phyloP scores from a whole-genome alignment of 2,797 vertebrate genomes.

The Gobionotothen gibberifrons region DNA sequence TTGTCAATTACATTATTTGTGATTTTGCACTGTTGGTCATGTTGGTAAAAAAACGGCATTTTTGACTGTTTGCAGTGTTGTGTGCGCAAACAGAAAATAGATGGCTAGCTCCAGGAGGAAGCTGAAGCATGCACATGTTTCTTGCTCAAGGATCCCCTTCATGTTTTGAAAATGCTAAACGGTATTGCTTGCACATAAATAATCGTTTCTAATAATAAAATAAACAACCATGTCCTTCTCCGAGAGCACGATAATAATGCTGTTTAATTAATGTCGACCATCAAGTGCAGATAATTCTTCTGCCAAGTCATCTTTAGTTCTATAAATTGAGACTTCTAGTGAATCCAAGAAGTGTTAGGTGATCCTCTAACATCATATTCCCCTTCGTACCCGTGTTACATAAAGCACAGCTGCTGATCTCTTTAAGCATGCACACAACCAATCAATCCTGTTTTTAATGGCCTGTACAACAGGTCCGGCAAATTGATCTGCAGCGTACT shows the following conservation, averaged over 20 bases:
- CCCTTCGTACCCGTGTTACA: conserved; percentile 62
- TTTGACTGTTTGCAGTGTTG: not conserved
- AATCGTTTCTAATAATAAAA: not conserved
- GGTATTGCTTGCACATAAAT: not conserved
- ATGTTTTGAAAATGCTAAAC: not conserved
- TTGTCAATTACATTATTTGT: not conserved
- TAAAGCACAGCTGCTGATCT: conserved; percentile 82
- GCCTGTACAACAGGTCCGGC: conserved; percentile 17
- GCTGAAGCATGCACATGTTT: not conserved
- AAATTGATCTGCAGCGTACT: conserved; percentile 49
- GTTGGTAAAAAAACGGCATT: not conserved
- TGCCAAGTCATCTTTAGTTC: conserved; percentile 64
- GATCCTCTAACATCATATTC: conserved; percentile 53
- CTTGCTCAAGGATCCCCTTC: not conserved
- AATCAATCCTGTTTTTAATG: conserved; percentile 78
- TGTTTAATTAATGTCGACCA: conserved; percentile 20
- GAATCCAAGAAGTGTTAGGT: conserved; percentile 41
- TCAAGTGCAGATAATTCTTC: conserved; percentile 16
- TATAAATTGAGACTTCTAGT: conserved; percentile 30
- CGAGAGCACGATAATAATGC: not conserved
- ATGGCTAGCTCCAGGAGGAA: not conserved
- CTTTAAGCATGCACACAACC: conserved; percentile 52
- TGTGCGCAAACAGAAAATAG: not conserved
- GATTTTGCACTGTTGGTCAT: not conserved
- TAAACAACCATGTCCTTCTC: not conserved